Percentiles rank a stretch among this genome's conserved stretches.
Conservation (phyloP, 2,888 invertebrate genomes). For the Agrotis exclamationis region DNA sequence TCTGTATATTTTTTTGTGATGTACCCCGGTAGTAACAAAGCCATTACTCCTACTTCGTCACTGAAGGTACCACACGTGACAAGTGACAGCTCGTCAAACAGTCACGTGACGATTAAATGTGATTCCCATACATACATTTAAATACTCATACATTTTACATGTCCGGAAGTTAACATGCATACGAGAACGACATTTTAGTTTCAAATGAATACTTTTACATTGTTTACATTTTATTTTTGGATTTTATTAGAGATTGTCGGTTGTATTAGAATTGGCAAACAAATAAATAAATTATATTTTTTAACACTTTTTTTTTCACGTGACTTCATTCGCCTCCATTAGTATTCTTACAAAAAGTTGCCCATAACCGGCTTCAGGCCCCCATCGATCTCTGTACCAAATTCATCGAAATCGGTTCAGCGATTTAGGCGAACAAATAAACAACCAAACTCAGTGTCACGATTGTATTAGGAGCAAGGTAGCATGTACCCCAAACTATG, state of each 20-base stretch:
- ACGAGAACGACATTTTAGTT: slow-evolving; percentile 20
- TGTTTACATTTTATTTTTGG: slow-evolving; percentile 11
- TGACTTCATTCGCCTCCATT: too few species aligned
- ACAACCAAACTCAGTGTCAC: too few species aligned
- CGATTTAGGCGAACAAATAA: too few species aligned
- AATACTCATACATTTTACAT: slow-evolving; percentile 43
- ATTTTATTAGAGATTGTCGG: neutral
- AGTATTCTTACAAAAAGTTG: too few species aligned
- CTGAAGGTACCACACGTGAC: slow-evolving; percentile 23
- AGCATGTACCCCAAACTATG: too few species aligned
- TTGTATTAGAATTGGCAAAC: neutral
- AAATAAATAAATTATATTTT: too few species aligned
- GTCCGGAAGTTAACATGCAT: slow-evolving; percentile 35
- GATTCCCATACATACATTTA: slow-evolving; percentile 27
- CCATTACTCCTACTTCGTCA: neutral
- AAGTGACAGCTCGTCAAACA: neutral
- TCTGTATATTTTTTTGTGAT: neutral
- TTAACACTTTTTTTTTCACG: too few species aligned
- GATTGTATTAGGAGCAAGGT: too few species aligned
- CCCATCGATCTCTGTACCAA: too few species aligned
- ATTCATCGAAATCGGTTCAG: too few species aligned
- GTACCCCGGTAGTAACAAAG: neutral
- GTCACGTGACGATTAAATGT: slow-evolving; percentile 47
- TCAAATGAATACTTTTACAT: slow-evolving; percentile 17
- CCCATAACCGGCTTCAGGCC: too few species aligned